Conservation (phyloP, 2,113 vertebrate genomes). For the Engystomops pustulosus region DNA sequence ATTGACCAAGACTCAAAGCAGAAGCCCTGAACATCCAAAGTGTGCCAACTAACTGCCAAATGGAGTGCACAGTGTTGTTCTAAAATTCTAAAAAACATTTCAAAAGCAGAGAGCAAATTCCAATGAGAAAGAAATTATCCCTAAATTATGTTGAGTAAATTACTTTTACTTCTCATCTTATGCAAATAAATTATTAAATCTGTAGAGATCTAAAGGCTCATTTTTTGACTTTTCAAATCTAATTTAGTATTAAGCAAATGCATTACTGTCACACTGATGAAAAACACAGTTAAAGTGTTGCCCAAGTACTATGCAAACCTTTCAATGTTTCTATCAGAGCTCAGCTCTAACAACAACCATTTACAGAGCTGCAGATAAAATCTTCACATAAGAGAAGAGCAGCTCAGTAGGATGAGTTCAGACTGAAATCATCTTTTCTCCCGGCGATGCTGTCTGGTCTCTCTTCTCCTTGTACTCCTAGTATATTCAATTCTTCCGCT, state of each 20-base stretch:
- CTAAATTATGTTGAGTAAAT: conserved; percentile 33
- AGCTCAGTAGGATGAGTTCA: not conserved
- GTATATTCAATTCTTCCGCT: not conserved
- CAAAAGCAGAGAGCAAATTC: conserved; percentile 24
- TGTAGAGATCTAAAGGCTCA: not conserved
- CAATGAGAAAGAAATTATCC: not conserved
- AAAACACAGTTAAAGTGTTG: not conserved
- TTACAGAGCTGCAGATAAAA: not conserved
- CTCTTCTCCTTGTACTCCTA: not conserved
- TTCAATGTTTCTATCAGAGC: not conserved
- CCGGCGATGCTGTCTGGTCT: not conserved
- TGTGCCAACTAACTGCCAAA: too few species aligned
- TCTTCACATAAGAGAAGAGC: not conserved
- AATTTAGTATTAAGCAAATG: not conserved
- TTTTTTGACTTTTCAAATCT: conserved; percentile 19
- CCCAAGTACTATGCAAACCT: not conserved
- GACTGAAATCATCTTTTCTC: not conserved
- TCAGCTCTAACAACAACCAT: not conserved
- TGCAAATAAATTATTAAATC: conserved; percentile 40
- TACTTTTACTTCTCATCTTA: conserved; percentile 20
- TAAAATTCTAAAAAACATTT: not conserved
- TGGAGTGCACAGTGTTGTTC: too few species aligned
- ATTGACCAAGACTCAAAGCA: too few species aligned
- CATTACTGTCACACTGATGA: not conserved
- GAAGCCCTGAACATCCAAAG: too few species aligned